Evolutionary conservation across 2,113 vertebrate species (phyloP).

Genomic region (Semnornis frantzii): DNA sequence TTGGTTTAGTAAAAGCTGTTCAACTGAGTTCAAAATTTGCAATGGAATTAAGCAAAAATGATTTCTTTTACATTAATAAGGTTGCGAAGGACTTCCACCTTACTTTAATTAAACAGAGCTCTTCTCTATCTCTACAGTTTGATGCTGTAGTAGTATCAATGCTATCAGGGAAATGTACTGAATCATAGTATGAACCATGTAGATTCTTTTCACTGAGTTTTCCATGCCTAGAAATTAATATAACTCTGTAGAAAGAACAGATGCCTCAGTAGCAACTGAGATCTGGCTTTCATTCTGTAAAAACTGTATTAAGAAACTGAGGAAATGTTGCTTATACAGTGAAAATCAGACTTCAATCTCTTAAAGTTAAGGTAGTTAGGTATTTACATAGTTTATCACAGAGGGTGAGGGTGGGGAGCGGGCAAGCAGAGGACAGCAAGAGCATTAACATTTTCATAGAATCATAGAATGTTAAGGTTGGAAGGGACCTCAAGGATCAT

Average conservation of each 20-base stretch:
- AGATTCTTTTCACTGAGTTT: neutral
- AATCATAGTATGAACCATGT: neutral
- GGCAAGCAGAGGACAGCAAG: neutral
- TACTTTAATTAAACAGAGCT: neutral
- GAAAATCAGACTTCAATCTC: neutral
- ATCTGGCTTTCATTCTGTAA: neutral
- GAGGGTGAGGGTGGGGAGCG: accelerated
- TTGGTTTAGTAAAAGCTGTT: neutral
- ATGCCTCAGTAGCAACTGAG: neutral
- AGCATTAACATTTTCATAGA: neutral
- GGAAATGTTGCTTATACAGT: neutral
- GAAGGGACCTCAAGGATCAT: no score
- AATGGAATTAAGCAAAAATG: neutral
- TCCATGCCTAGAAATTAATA: neutral
- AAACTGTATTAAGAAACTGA: neutral
- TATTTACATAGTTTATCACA: neutral
- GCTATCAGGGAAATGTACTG: neutral
- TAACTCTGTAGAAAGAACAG: neutral
- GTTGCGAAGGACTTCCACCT: neutral
- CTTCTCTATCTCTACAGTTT: neutral
- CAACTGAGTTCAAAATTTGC: neutral
- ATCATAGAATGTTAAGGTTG: no score
- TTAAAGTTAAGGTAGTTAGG: neutral
- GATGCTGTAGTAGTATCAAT: neutral
- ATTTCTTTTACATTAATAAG: neutral